Percentiles rank a stretch among this genome's conserved stretches.
phyloP scores from a whole-genome alignment of 2,113 vertebrate species.

The Uria lomvia region DNA sequence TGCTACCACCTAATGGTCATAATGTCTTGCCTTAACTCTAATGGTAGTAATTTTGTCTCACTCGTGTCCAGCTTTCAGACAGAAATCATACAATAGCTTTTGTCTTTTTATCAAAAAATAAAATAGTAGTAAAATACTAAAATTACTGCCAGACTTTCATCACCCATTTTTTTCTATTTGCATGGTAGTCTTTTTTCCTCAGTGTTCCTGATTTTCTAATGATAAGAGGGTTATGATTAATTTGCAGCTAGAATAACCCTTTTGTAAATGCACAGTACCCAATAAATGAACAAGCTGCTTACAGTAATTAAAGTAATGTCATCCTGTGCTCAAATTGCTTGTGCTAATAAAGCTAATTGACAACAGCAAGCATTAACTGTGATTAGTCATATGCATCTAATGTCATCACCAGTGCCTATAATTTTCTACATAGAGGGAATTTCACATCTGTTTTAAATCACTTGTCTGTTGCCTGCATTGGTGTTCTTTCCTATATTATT shows the following conservation, averaged over 20 bases:
- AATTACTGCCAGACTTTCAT: constrained; percentile 47
- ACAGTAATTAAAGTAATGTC: constrained; percentile 67
- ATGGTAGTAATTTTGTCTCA: constrained; percentile 62
- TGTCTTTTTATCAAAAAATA: constrained; percentile 39
- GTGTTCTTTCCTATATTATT: background rate
- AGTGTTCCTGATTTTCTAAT: constrained; percentile 18
- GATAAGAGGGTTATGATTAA: constrained; percentile 55
- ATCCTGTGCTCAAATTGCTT: constrained; percentile 61
- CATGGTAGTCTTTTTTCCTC: background rate
- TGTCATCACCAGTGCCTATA: constrained; percentile 59
- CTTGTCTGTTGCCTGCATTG: constrained; percentile 1
- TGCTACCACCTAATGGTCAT: constrained; percentile 43
- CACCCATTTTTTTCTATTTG: background rate
- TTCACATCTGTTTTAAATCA: constrained; percentile 57
- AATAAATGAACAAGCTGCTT: constrained; percentile 63
- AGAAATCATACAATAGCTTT: constrained; percentile 50
- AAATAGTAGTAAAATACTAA: constrained; percentile 45
- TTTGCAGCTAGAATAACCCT: constrained; percentile 47
- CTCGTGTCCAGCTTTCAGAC: constrained; percentile 36
- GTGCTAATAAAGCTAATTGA: constrained; percentile 74
- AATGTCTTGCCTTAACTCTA: constrained; percentile 41
- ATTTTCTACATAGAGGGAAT: constrained; percentile 24
- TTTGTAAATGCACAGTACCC: constrained; percentile 33
- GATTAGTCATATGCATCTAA: constrained; percentile 72
- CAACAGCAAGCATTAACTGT: constrained; percentile 56